Percentiles rank a stretch among this genome's conserved stretches.
phyloP scores from a whole-genome alignment of 2,797 vertebrate species.

The Gymnothorax javanicus region DNA sequence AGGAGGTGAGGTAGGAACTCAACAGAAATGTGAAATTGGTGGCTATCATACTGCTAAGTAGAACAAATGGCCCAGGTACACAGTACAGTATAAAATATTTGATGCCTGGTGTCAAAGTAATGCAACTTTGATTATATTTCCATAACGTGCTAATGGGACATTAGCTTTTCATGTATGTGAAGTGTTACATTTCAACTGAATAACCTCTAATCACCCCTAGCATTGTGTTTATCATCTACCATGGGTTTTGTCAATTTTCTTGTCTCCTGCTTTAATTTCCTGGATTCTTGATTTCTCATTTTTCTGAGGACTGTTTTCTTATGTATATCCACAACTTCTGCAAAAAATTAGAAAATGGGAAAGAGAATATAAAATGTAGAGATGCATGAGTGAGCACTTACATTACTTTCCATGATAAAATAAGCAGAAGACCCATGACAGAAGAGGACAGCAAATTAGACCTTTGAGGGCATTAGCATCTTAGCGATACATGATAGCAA shows the following conservation, averaged over 20 bases:
- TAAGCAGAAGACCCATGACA: background rate
- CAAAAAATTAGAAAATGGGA: background rate
- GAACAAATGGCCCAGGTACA: background rate
- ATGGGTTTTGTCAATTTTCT: background rate
- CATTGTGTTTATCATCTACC: background rate
- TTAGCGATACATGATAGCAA: background rate
- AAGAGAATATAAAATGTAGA: background rate
- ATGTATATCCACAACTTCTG: background rate
- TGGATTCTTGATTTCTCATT: too few relatives aligned
- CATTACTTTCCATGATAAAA: background rate
- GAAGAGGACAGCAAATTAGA: background rate
- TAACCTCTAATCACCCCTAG: background rate
- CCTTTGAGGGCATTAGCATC: slow-evolving; percentile 4
- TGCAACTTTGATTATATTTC: background rate
- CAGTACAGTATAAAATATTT: background rate
- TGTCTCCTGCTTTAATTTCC: background rate
- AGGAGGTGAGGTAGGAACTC: background rate
- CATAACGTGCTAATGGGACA: background rate
- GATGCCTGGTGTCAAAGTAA: background rate
- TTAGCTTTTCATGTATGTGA: background rate
- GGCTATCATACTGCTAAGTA: background rate
- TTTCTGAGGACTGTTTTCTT: too few relatives aligned
- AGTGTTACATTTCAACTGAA: background rate
- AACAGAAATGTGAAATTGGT: background rate
- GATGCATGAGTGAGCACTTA: background rate